A percentile compares a stretch with the other conserved stretches of the same genome.
Evolutionary conservation across 2,113 vertebrate genomes (phyloP).

Genomic region (Ascaphus truei): DNA sequence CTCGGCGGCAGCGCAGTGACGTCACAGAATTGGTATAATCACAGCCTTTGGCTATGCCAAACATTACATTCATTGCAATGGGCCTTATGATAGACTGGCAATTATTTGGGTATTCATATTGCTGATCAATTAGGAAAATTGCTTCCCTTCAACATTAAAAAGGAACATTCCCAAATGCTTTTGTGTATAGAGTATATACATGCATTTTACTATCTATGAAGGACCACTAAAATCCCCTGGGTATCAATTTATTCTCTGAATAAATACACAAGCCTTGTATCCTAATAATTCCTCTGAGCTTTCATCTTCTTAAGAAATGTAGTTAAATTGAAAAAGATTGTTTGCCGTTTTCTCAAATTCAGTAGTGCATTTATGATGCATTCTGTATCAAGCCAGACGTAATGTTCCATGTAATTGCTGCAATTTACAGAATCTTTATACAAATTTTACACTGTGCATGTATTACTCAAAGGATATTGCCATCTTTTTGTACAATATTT

Average conservation of each 20-base stretch:
- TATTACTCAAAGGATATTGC: not conserved
- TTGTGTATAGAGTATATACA: not conserved
- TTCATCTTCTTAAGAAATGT: conserved; percentile 29
- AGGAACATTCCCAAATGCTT: not conserved
- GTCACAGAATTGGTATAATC: not conserved
- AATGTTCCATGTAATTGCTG: conserved; percentile 15
- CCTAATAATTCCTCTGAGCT: not conserved
- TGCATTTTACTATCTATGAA: not conserved
- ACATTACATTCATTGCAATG: not conserved
- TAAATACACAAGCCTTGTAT: not conserved
- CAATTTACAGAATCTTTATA: not conserved
- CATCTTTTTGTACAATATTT: not conserved
- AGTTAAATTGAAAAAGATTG: not conserved
- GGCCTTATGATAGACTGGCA: not conserved
- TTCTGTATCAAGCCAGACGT: not conserved
- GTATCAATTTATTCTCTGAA: conserved; percentile 1
- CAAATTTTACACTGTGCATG: not conserved
- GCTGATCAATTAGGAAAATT: not conserved
- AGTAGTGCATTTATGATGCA: not conserved
- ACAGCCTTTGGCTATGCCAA: not conserved
- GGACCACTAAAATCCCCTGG: not conserved
- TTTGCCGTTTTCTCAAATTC: not conserved
- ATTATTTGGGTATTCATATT: not conserved
- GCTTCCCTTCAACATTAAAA: not conserved
- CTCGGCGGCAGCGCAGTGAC: no score